Conservation (phyloP, 2,888 invertebrate species). For the Phengaris alcon region DNA sequence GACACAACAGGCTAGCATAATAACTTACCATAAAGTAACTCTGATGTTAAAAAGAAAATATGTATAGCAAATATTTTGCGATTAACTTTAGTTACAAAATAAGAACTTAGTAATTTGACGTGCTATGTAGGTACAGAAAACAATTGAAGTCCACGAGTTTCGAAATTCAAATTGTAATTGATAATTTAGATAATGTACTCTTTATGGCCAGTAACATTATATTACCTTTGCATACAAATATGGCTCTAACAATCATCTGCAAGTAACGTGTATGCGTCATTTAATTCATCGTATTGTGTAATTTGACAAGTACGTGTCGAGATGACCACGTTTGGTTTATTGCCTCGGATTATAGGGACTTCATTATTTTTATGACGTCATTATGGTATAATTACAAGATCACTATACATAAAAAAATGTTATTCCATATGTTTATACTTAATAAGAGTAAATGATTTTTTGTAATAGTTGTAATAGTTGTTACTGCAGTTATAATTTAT, state of each 20-base stretch:
- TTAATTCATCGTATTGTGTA: slow-evolving; percentile 13
- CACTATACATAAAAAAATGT: neutral
- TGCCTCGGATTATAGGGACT: neutral
- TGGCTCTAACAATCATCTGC: neutral
- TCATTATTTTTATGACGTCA: neutral
- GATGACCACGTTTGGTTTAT: slow-evolving; percentile 6
- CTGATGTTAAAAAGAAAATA: neutral
- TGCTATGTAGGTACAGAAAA: neutral
- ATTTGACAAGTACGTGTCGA: slow-evolving; percentile 6
- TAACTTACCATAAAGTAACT: neutral
- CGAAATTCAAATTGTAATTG: neutral
- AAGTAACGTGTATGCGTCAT: slow-evolving; percentile 19
- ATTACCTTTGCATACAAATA: slow-evolving; percentile 1
- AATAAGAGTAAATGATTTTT: no score
- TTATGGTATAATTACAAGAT: neutral
- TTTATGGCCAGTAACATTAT: neutral
- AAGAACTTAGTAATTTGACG: neutral
- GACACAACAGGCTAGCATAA: no score
- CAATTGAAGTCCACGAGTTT: neutral
- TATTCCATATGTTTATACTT: neutral
- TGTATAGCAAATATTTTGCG: neutral
- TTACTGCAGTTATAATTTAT: no score
- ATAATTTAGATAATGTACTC: neutral
- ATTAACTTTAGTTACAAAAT: no score
- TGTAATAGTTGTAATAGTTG: no score